phyloP scores from a whole-genome alignment of 64 coral and sea anemone species.

The Montipora sp. region DNA sequence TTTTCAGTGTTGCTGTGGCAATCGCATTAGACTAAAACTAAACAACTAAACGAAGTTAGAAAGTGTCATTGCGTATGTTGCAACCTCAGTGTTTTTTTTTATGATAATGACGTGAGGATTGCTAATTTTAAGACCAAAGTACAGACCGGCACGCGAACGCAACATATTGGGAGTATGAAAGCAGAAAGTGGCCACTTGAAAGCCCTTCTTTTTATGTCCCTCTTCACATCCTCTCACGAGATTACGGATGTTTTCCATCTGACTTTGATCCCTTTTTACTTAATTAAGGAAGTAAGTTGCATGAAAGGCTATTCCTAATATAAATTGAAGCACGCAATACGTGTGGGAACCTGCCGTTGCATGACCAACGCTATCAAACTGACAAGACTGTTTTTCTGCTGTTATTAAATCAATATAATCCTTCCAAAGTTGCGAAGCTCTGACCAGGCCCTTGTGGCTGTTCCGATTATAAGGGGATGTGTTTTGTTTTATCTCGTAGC shows the following conservation, averaged over 20 bases:
- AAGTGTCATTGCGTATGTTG: no score
- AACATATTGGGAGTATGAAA: neutral
- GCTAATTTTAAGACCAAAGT: neutral
- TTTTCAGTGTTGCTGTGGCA: no score
- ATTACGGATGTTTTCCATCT: neutral
- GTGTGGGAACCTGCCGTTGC: neutral
- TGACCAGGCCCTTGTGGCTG: no score
- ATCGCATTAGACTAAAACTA: no score
- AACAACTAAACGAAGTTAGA: no score
- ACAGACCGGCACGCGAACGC: neutral
- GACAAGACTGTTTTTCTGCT: neutral
- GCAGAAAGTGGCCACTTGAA: neutral
- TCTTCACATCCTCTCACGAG: neutral
- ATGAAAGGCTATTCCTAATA: neutral
- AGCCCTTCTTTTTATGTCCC: neutral
- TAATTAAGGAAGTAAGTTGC: neutral
- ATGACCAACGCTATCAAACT: no score
- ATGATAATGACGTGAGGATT: neutral
- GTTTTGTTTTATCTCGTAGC: no score
- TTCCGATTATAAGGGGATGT: no score
- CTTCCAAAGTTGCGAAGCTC: no score
- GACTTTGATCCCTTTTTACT: neutral
- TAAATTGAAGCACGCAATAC: neutral
- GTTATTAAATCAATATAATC: neutral
- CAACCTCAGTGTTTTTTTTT: no score